These are phyloP conservation scores for Silvanus unidentatus DNA, from an alignment of 2,888 invertebrate genomes.

Conservation along the genomic window DNA sequence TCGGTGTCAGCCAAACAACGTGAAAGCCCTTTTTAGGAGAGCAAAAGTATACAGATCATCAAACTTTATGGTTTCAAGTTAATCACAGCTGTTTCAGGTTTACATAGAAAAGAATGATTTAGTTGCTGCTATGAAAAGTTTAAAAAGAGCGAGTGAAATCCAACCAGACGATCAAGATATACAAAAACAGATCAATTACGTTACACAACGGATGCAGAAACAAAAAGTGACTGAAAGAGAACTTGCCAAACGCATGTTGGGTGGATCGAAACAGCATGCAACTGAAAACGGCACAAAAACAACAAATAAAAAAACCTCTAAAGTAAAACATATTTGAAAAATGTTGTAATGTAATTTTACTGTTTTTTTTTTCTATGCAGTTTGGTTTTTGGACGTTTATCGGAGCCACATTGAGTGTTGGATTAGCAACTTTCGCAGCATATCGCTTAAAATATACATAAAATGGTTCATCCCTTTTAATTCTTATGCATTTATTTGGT, in stretches of 20 bases:
- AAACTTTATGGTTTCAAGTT: neutral
- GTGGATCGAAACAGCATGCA: slow-evolving; percentile 15
- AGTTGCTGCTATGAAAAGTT: slow-evolving; percentile 60
- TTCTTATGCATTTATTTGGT: too few species aligned
- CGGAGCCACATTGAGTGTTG: slow-evolving; percentile 60
- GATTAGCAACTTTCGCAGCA: slow-evolving; percentile 28
- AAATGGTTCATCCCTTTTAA: too few species aligned
- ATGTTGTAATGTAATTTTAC: slow-evolving; percentile 6
- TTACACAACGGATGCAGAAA: slow-evolving; percentile 36
- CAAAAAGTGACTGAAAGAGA: slow-evolving; percentile 49
- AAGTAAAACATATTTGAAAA: slow-evolving; percentile 4
- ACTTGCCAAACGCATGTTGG: slow-evolving; percentile 51
- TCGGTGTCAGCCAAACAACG: slow-evolving; percentile 77
- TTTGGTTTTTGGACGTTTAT: slow-evolving; percentile 63
- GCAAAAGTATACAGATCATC: slow-evolving; percentile 53
- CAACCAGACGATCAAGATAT: slow-evolving; percentile 57
- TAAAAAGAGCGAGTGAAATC: slow-evolving; percentile 57
- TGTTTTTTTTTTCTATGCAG: slow-evolving; percentile 34
- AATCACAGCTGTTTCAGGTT: slow-evolving; percentile 47
- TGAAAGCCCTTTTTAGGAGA: slow-evolving; percentile 86
- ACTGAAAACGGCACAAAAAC: neutral
- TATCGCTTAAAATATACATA: too few species aligned
- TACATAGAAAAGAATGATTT: slow-evolving; percentile 63
- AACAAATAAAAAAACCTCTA: neutral
- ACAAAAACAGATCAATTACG: slow-evolving; percentile 46